Base-by-base conservation (phyloP, 2,888 invertebrate species). In the Sipha maydis region DNA sequence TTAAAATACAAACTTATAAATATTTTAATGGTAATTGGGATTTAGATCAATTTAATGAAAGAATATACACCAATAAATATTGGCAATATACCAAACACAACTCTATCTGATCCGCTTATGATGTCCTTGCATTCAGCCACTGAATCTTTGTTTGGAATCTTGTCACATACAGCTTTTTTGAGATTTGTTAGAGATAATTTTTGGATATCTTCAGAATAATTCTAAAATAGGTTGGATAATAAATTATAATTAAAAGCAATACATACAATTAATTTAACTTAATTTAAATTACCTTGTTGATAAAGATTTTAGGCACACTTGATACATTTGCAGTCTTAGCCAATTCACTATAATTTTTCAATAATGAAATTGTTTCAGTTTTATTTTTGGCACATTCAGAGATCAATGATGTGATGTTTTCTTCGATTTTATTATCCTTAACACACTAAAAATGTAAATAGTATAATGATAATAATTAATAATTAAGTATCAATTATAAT, bases 1-100 rank as follows among this genome's bases (percentile, higher is more conserved):
- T 86, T 38, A 71, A 31, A 86, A 79, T 21, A 25, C 56, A 38
- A 69, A 86, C 54, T 73, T 86, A 79, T 56, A 79, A 34, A 17
- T 41, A 78, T 69, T 56, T 1, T 71, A 38, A 38, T 41, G 25
- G 71, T 41, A 5, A 28, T 88, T n/a, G 41, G 73, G 75, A 82
- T 48, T 88, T 88, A 88, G 31, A 88, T 67, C 41, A 80, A 19
- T 82, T 19, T 75, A 48, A 88, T 82, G 19, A 82, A 31, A 82
- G 61, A 88, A 28, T 75, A 88, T 3, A 48, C 61, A 19, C 61
- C 41, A 17, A 82, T 31, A 5, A 88, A 28, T 48, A 67, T 28
- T 9, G 88, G 88, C 38, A 82, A n/a, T 19, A 76, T 9, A 17
- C 82, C 82, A 34, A 41, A 48, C 9, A 76, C 61, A 61, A 88